Evolutionary conservation across 1,140 invertebrate genomes (phyloP).

Genomic region (Euwallacea similis): DNA sequence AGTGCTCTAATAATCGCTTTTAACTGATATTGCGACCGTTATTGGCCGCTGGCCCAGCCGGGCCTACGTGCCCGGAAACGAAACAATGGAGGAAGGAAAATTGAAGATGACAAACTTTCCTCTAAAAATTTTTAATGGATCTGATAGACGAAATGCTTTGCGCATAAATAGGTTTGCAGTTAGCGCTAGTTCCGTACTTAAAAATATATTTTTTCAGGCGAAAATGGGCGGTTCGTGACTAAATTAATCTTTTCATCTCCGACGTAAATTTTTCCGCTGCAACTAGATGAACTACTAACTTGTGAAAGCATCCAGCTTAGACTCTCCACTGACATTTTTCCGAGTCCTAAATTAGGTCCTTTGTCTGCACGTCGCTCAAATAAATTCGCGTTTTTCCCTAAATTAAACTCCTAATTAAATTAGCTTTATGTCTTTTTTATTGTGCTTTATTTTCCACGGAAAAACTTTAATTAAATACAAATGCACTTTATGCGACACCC

Average conservation of each 20-base stretch:
- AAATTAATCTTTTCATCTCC: not conserved
- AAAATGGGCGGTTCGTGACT: not conserved
- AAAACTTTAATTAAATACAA: not conserved
- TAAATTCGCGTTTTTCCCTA: slow-evolving; percentile 3
- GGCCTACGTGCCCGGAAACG: slow-evolving; percentile 20
- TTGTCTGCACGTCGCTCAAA: slow-evolving; percentile 8
- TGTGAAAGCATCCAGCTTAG: not conserved
- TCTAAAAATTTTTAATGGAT: not conserved
- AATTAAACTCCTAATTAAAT: slow-evolving; percentile 20
- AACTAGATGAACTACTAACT: not conserved
- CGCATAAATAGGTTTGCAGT: not conserved
- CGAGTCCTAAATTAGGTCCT: slow-evolving; percentile 7
- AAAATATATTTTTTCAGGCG: no score
- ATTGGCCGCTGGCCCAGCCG: slow-evolving; percentile 15
- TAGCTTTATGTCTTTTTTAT: slow-evolving; percentile 13
- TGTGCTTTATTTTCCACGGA: not conserved
- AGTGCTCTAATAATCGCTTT: slow-evolving; percentile 16
- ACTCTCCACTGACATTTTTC: slow-evolving; percentile 3
- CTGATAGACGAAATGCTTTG: not conserved
- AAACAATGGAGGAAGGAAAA: slow-evolving; percentile 19
- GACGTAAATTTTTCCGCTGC: not conserved
- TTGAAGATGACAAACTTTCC: slow-evolving; percentile 23
- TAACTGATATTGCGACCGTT: slow-evolving; percentile 17
- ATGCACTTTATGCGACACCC: no score
- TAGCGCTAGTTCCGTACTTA: not conserved